A percentile compares a stretch with the other conserved stretches of the same genome.
Evolutionary conservation across 2,888 invertebrate genomes (phyloP).

Genomic region (Epinotia bilunana): DNA sequence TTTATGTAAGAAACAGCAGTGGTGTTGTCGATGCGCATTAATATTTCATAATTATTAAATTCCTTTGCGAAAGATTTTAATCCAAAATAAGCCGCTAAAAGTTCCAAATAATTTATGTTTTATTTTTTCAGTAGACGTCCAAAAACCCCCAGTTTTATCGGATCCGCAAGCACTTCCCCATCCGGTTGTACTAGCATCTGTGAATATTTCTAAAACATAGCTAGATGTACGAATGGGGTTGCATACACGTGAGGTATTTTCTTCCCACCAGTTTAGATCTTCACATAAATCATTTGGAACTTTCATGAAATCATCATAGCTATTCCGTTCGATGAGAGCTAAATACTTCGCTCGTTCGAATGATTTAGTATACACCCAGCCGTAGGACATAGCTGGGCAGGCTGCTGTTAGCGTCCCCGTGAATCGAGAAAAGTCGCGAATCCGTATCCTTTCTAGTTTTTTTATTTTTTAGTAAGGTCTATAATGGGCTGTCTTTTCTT

Average conservation of each 20-base stretch:
- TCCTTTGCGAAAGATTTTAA: conserved; percentile 13
- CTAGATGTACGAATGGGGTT: background rate
- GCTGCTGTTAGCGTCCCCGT: background rate
- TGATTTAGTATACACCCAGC: no score
- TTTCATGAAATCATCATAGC: no score
- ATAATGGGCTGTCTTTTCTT: background rate
- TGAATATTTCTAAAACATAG: conserved; percentile 6
- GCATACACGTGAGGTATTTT: background rate
- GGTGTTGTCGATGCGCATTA: conserved; percentile 33
- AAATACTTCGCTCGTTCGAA: no score
- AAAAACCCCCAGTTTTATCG: conserved; percentile 14
- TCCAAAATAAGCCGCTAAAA: conserved; percentile 11
- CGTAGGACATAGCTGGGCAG: no score
- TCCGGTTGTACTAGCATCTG: background rate
- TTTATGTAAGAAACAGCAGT: conserved; percentile 26
- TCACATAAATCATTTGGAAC: background rate
- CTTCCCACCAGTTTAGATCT: conserved; percentile 20
- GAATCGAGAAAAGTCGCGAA: conserved; percentile 24
- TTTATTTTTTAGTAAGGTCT: background rate
- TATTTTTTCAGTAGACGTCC: conserved; percentile 3
- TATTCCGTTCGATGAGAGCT: no score
- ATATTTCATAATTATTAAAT: conserved; percentile 13
- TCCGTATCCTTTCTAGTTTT: background rate
- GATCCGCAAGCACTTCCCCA: conserved; percentile 1
- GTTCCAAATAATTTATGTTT: conserved; percentile 17